Evolutionary conservation across 1,140 invertebrate genomes (phyloP).

Genomic region (Dreissena polymorpha): DNA sequence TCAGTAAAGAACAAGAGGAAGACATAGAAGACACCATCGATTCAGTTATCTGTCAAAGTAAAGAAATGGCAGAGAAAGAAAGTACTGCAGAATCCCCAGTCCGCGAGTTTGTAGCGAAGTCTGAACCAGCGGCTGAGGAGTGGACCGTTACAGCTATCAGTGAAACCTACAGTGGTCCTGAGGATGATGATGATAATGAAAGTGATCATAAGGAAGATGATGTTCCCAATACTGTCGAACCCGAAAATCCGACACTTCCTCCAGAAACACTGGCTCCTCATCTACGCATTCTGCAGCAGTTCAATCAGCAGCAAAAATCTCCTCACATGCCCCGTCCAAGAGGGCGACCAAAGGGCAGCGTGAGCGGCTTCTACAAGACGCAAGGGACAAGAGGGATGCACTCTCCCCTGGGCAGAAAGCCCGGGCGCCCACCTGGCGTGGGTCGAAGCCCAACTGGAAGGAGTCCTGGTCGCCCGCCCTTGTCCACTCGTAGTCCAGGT

Average conservation of each 20-base stretch:
- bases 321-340: constrained; percentile 30
- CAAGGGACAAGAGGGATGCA: neutral
- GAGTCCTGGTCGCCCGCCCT: constrained; percentile 54
- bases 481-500: constrained; percentile 26
- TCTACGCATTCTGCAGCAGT: neutral
- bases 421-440: constrained; percentile 44
- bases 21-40: constrained; percentile 51
- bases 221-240: neutral
- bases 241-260: neutral
- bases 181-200: constrained; percentile 36
- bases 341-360: constrained; percentile 56
- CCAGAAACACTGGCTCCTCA: constrained; percentile 24
- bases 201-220: constrained; percentile 29
- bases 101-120: neutral
- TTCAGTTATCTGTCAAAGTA: constrained; percentile 32
- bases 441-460: constrained; percentile 57
- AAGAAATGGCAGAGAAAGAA: neutral
- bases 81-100: no score
- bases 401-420: constrained; percentile 38
- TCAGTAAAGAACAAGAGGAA: constrained; percentile 45
- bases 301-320: neutral
- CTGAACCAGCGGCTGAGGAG: constrained; percentile 19
- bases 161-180: constrained; percentile 27
- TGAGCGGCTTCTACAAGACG: constrained; percentile 39
- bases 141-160: constrained; percentile 42